Evolutionary conservation across 2,888 invertebrate genomes (phyloP).

Genomic region (Diaprepes abbreviatus): DNA sequence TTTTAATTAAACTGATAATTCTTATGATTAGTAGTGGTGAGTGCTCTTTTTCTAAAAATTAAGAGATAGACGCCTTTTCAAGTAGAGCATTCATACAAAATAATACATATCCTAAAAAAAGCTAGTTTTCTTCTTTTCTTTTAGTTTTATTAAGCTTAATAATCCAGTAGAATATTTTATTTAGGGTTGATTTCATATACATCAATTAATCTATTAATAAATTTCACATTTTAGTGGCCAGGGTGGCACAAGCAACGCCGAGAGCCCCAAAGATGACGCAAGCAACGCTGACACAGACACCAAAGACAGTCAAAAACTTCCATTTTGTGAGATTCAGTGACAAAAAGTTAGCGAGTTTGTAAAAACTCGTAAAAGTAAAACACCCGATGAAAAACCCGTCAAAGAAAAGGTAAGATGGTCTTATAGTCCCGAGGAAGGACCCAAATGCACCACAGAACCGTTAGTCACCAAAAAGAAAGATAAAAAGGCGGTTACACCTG

Average conservation of each 20-base stretch:
- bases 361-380: slow-evolving; percentile 68
- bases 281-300: slow-evolving; percentile 73
- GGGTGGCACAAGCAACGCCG: slow-evolving; percentile 71
- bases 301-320: slow-evolving; percentile 78
- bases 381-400: slow-evolving; percentile 65
- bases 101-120: too few species aligned
- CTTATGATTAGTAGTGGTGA: too few species aligned
- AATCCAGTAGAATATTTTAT: too few species aligned
- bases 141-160: too few species aligned
- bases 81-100: too few species aligned
- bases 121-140: too few species aligned
- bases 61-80: too few species aligned
- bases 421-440: slow-evolving; percentile 67
- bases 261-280: slow-evolving; percentile 76
- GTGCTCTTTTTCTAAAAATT: too few species aligned
- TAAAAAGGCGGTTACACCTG: slow-evolving; percentile 64
- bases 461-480: slow-evolving; percentile 64
- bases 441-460: slow-evolving; percentile 66
- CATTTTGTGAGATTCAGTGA: slow-evolving; percentile 84
- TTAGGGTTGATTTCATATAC: too few species aligned
- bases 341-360: slow-evolving; percentile 74
- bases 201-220: too few species aligned
- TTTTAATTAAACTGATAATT: too few species aligned
- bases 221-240: slow-evolving; percentile 68
- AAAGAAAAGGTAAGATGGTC: slow-evolving; percentile 67